These are phyloP conservation scores for Syngnathus floridae DNA, from an alignment of 2,113 vertebrate species.

Conservation along the genomic window DNA sequence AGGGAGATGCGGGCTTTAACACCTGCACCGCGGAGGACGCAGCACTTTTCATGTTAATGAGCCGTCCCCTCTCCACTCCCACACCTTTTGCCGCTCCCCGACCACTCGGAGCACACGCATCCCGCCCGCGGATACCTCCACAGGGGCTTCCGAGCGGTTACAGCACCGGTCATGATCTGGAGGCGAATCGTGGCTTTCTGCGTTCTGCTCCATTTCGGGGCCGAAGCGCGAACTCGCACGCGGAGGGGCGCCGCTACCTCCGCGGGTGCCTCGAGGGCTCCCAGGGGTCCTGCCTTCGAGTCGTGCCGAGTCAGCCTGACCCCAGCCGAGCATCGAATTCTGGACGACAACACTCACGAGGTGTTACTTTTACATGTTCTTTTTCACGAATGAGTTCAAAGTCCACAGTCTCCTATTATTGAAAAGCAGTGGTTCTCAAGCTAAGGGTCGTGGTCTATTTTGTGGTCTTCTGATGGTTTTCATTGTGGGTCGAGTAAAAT, in stretches of 20 bases:
- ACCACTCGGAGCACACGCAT: not conserved
- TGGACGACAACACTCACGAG: slow-evolving; percentile 68
- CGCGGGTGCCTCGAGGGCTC: slow-evolving; percentile 4
- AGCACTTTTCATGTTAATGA: slow-evolving; percentile 61
- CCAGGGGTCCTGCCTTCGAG: slow-evolving; percentile 43
- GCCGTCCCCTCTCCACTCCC: slow-evolving; percentile 27
- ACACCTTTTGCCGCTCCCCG: not conserved
- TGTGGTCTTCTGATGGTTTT: not conserved
- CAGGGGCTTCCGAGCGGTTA: not conserved
- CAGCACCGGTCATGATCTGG: slow-evolving; percentile 44
- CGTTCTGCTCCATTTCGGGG: slow-evolving; percentile 41
- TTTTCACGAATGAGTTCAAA: not conserved
- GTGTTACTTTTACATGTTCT: not conserved
- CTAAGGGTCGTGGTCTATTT: not conserved
- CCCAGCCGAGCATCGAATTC: slow-evolving; percentile 40
- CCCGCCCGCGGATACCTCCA: not conserved
- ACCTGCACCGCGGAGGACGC: slow-evolving; percentile 36
- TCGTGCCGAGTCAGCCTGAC: slow-evolving; percentile 55
- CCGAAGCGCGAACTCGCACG: slow-evolving; percentile 27
- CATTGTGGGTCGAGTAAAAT: not conserved
- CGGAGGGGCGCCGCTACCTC: slow-evolving; percentile 41
- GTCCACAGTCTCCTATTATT: not conserved
- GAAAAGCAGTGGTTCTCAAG: not conserved
- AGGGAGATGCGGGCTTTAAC: slow-evolving; percentile 49
- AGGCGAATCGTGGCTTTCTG: slow-evolving; percentile 18